Percentiles rank a stretch among this genome's conserved stretches.
phyloP scores from a whole-genome alignment of 2,888 invertebrate genomes.

The Cataglyphis albicans region DNA sequence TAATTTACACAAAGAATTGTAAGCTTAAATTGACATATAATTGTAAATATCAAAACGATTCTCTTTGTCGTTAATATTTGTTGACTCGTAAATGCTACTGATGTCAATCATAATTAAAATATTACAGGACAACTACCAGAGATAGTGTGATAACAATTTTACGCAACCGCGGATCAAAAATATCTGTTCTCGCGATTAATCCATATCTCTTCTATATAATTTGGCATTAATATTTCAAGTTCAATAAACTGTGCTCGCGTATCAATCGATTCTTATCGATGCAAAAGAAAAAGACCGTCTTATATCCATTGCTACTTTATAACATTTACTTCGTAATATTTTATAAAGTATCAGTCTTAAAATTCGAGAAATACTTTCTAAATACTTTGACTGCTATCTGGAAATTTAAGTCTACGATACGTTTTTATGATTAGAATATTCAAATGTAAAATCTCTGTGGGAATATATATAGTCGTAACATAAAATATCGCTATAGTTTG shows the following conservation, averaged over 20 bases:
- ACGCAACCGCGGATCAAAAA: not conserved
- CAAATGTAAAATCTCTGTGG: not conserved
- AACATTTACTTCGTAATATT: not conserved
- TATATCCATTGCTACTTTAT: not conserved
- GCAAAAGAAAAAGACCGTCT: not conserved
- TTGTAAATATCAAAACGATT: not conserved
- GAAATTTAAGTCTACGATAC: not conserved
- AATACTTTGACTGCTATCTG: not conserved
- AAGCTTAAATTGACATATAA: not conserved
- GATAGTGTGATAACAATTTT: slow-evolving; percentile 3
- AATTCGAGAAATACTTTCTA: not conserved
- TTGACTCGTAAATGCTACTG: not conserved
- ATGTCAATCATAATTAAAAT: slow-evolving; percentile 10
- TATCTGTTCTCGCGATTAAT: not conserved
- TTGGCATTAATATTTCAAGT: not conserved
- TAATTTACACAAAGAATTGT: not conserved
- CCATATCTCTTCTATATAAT: not conserved
- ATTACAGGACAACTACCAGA: not conserved
- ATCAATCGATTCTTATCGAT: not conserved
- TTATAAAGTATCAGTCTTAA: not conserved
- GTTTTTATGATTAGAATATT: not conserved
- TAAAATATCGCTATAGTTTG: not conserved
- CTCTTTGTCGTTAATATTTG: not conserved
- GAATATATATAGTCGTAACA: not conserved
- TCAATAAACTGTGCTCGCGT: not conserved